Evolutionary conservation across 1,140 invertebrate genomes (phyloP).

Genomic region (Halesus radiatus): DNA sequence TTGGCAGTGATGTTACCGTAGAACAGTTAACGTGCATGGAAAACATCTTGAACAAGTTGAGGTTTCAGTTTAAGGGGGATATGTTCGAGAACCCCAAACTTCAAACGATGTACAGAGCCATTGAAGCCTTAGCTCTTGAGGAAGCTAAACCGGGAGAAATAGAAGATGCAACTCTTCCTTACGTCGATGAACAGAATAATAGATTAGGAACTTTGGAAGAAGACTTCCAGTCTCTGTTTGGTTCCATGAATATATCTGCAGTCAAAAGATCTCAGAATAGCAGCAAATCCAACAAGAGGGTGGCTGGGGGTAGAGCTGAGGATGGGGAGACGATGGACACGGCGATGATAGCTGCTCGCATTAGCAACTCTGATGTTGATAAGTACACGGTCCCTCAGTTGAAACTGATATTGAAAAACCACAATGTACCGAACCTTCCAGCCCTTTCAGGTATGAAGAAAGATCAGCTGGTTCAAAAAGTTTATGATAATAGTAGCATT

Average conservation of each 20-base stretch:
- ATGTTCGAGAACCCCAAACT: constrained; percentile 55
- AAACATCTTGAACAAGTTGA: constrained; percentile 51
- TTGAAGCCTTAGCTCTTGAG: constrained; percentile 52
- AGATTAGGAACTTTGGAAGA: constrained; percentile 27
- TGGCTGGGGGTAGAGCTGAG: neutral
- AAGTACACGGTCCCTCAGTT: constrained; percentile 50
- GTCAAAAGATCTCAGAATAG: constrained; percentile 41
- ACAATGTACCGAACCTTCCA: constrained; percentile 26
- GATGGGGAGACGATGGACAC: constrained; percentile 20
- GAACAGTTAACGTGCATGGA: constrained; percentile 48
- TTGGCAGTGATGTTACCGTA: constrained; percentile 1
- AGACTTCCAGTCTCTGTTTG: constrained; percentile 32
- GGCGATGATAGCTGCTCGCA: constrained; percentile 38
- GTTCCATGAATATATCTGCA: constrained; percentile 40
- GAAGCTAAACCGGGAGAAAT: constrained; percentile 25
- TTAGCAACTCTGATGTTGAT: constrained; percentile 17
- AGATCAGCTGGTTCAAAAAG: constrained; percentile 39
- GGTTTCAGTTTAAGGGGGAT: constrained; percentile 30
- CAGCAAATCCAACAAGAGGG: constrained; percentile 11
- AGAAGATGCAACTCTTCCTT: constrained; percentile 47
- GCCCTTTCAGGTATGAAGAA: constrained; percentile 52
- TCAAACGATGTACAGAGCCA: constrained; percentile 46
- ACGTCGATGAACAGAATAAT: constrained; percentile 38
- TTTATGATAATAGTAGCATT: constrained; percentile 41
- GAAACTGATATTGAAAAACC: constrained; percentile 50